These are phyloP conservation scores for Pammene fasciana DNA, from an alignment of 2,888 invertebrate species.

Conservation along the genomic window DNA sequence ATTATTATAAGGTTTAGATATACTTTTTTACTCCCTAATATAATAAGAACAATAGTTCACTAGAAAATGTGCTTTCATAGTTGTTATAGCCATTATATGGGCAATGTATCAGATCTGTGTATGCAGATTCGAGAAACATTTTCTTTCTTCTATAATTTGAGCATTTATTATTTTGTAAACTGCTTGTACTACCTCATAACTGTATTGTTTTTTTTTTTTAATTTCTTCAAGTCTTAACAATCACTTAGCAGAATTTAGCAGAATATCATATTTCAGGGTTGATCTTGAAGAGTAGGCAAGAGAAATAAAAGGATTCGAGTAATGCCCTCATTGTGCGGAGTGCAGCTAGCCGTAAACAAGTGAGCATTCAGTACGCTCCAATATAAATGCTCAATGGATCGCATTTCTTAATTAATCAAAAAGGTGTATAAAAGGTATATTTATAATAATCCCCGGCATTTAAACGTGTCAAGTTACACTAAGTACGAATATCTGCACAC, in stretches of 20 bases:
- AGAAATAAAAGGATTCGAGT: constrained; percentile 20
- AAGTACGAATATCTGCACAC: constrained; percentile 53
- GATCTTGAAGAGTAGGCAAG: constrained; percentile 2
- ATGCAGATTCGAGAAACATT: too few relatives aligned
- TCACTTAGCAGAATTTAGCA: constrained; percentile 3
- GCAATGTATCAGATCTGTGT: too few relatives aligned
- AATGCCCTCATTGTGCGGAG: constrained; percentile 12
- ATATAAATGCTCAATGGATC: constrained; percentile 10
- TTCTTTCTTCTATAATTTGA: too few relatives aligned
- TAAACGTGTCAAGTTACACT: constrained; percentile 55
- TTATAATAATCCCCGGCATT: constrained; percentile 51
- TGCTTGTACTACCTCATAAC: too few relatives aligned
- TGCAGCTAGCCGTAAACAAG: constrained; percentile 26
- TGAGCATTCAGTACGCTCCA: constrained; percentile 18
- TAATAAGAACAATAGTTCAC: too few relatives aligned
- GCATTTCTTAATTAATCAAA: constrained; percentile 49
- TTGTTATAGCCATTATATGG: too few relatives aligned
- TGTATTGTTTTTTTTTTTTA: too few relatives aligned
- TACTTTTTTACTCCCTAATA: too few relatives aligned
- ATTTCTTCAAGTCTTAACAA: not conserved
- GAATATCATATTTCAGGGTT: constrained; percentile 14
- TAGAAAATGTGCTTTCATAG: too few relatives aligned
- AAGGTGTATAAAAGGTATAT: constrained; percentile 47
- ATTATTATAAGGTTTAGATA: too few relatives aligned
- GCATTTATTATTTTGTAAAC: too few relatives aligned